These are phyloP conservation scores for Buceros bicornis DNA, from an alignment of 2,797 vertebrate species.

Conservation along the genomic window DNA sequence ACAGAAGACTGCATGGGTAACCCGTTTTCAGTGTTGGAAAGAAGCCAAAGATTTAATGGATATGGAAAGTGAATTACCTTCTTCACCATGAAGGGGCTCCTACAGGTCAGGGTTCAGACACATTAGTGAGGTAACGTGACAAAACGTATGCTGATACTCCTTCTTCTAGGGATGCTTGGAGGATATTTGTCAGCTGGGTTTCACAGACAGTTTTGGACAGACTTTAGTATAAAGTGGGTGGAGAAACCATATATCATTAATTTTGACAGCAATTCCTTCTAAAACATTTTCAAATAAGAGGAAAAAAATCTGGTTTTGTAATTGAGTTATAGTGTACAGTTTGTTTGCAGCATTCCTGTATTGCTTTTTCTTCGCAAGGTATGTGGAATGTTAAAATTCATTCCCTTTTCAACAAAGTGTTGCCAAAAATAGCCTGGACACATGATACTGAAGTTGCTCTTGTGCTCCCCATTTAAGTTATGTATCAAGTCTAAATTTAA, in stretches of 20 bases:
- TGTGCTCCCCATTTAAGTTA: conserved; percentile 85
- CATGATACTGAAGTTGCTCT: conserved; percentile 76
- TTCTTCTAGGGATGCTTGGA: not conserved
- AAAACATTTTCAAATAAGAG: not conserved
- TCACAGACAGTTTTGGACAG: not conserved
- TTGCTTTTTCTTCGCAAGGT: conserved; percentile 44
- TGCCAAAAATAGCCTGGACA: conserved; percentile 77
- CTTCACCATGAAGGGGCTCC: not conserved
- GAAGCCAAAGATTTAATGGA: not conserved
- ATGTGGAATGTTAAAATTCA: conserved; percentile 70
- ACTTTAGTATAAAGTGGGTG: not conserved
- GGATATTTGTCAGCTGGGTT: not conserved
- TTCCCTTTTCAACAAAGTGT: conserved; percentile 61
- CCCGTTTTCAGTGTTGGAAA: not conserved
- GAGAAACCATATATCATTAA: not conserved
- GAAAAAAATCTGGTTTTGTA: not conserved
- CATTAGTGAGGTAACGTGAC: not conserved
- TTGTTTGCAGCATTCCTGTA: not conserved
- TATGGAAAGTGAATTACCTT: not conserved
- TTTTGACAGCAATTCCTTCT: not conserved
- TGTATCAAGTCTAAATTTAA: conserved; percentile 85
- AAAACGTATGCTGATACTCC: not conserved
- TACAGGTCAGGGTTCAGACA: conserved; percentile 25
- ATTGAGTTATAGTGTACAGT: not conserved
- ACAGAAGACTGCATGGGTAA: not conserved